Conservation (phyloP, 2,113 vertebrate species). For the Onychorhynchus coronatus region DNA sequence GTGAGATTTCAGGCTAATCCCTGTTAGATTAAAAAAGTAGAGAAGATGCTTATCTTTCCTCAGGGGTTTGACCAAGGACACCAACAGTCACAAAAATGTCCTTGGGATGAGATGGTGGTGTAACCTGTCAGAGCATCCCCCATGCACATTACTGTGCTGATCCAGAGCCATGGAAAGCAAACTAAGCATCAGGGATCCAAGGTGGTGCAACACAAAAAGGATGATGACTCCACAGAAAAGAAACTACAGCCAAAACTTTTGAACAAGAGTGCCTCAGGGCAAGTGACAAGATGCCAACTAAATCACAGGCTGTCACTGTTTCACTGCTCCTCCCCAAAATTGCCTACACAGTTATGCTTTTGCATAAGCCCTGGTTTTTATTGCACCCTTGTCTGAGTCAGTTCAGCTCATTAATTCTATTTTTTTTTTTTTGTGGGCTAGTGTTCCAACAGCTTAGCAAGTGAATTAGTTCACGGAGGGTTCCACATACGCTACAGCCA, state of each 20-base stretch:
- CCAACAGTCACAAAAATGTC: background rate
- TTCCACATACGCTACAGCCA: background rate
- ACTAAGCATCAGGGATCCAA: background rate
- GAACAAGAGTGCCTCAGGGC: background rate
- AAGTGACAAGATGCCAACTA: background rate
- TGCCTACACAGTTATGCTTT: background rate
- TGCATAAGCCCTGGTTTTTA: background rate
- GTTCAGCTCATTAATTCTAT: background rate
- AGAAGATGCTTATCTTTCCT: background rate
- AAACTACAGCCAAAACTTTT: background rate
- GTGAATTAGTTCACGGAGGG: background rate
- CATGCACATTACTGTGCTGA: background rate
- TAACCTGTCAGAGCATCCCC: background rate
- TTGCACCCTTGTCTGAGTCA: background rate
- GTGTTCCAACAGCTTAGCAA: background rate
- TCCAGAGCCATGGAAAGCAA: background rate
- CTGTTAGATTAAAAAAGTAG: background rate
- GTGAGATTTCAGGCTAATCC: background rate
- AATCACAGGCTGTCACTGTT: background rate
- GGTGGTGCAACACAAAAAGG: background rate
- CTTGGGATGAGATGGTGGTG: background rate
- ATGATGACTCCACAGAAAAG: background rate
- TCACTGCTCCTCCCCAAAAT: background rate
- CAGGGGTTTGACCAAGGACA: background rate
- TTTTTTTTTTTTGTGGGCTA: background rate